Evolutionary conservation across 2,888 invertebrate genomes (phyloP), one percentile per base, ranked within the genome.

Genomic region (Norana najaformis): DNA sequence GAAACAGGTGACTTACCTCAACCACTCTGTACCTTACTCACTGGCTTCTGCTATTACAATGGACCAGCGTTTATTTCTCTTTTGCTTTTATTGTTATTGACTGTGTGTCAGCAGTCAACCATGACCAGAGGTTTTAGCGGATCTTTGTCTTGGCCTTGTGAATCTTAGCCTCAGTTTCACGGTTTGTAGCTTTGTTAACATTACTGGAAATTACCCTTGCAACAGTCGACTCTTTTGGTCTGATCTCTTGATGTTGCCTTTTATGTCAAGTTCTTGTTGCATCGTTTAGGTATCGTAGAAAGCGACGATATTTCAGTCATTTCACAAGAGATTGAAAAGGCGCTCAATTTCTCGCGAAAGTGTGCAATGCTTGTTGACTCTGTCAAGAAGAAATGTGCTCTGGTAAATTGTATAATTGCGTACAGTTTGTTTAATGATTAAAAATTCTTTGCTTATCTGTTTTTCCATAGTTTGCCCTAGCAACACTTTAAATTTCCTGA

Each of bases 301-400:
- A 94, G 94, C 93, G 95, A 95, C 93, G 95, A 95, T 90, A 94
- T 95, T 89, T 94, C 94, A 88, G 91, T 92, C 36, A 92, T 95
- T 23, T 93, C 94, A 89, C 92, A 93, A 38, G 95, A 95, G 92
- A 94, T 95, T n/a, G 95, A 95, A 90, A 94, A 94, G 90, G 94
- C 94, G 37, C 92, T 95, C 53, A 94, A 94, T 92, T 95, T 94
- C 92, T 95, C 95, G 30, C 93, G 93, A 89, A 94, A 95, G 91
- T 94, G 94, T 90, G 93, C 94, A 90, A 92, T 94, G 92, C 92
- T 95, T 38, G 94, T 95, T 13, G 94, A 95, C 82, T 93, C 93
- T 90, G 94, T 95, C n/a, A 95, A 95, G 92, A 93, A 94, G 91
- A 95, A 94, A 91, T 94, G 94, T 88, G 88, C 89, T 53, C 23